phyloP scores from a whole-genome alignment of 2,888 invertebrate species.

The Orchesella flavescens region DNA sequence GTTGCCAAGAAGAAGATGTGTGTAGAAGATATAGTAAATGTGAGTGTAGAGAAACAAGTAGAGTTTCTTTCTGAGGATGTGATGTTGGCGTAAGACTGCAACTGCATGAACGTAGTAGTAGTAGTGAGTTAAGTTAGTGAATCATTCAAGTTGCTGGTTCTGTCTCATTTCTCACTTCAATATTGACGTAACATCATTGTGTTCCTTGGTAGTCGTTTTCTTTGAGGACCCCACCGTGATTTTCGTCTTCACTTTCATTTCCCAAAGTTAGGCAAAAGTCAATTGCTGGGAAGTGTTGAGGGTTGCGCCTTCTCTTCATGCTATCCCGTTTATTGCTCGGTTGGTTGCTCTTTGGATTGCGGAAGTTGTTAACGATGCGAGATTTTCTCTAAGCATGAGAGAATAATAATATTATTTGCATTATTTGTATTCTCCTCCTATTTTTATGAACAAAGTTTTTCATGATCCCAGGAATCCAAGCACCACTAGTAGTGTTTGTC shows the following conservation, averaged over 20 bases:
- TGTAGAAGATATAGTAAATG: too few species aligned
- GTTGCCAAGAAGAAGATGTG: too few species aligned
- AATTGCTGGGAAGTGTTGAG: background rate
- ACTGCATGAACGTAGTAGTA: background rate
- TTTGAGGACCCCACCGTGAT: constrained; percentile 54
- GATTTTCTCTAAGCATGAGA: constrained; percentile 12
- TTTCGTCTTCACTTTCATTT: constrained; percentile 28
- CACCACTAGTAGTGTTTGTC: too few species aligned
- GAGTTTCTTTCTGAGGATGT: too few species aligned
- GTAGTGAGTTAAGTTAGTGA: constrained; percentile 31
- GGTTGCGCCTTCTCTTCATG: constrained; percentile 24
- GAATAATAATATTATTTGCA: constrained; percentile 10
- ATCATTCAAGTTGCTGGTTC: constrained; percentile 34
- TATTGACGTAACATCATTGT: constrained; percentile 10
- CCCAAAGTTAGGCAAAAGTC: constrained; percentile 14
- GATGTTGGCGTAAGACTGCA: background rate
- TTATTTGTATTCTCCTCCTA: background rate
- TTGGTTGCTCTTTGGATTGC: constrained; percentile 19
- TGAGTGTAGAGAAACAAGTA: too few species aligned
- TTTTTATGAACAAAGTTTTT: too few species aligned
- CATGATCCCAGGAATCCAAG: too few species aligned
- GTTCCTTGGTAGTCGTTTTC: background rate
- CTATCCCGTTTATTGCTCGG: background rate
- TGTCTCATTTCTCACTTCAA: constrained; percentile 3
- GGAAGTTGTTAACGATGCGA: constrained; percentile 59